Evolutionary conservation across 2,113 vertebrate genomes (phyloP), one percentile per base, ranked within the genome.

Genomic region (Halcyon senegalensis): DNA sequence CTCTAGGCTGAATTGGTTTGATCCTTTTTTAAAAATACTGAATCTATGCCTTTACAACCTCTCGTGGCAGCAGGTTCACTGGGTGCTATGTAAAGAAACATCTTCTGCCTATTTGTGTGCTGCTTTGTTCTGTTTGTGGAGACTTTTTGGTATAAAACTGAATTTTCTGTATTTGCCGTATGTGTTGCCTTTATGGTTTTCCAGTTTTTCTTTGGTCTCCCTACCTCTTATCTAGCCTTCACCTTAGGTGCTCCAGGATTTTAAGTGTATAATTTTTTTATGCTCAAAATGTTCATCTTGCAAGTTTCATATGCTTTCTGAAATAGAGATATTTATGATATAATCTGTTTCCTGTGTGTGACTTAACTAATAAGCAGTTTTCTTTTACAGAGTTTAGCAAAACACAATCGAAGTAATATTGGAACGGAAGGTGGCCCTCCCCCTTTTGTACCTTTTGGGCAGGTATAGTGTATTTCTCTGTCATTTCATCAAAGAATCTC

Each of bases 391-490:
- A 99, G 99, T 97, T 98, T 99, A 97, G 99, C 99, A 88, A 99
- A 99, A 96, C 99, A 99, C 97, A 99, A 97, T 97, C 98, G 99
- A 98, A 99, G 98, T 96, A 99, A 99, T 97, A 99, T 99, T 90
- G 99, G 99, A 95, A 99, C 99, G 7, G 99, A 99, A 97, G 99
- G 99, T 59, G 99, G 99, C 84, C 99, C 99, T n/a, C 99, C 99
- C 92, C 99, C 99, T 69, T 99, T 99, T 97, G 96, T 99, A 85
- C 99, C 99, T 92, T 99, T 99, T 96, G 99, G 99, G 90, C 99
- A 99, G 99, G 99, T 99, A 97, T 23, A 95, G 81, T 81, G 15
- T 50, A 58, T 31, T 90, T 95, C 46, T n/a, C 8, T 82, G 70
- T 64, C 4, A 24, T 27, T 76, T 89, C 2, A 1, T 68, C 19